Percentiles rank a stretch among this genome's conserved stretches.
phyloP scores from a whole-genome alignment of 2,888 invertebrate genomes.

The Amblyjoppa fuscipennis region DNA sequence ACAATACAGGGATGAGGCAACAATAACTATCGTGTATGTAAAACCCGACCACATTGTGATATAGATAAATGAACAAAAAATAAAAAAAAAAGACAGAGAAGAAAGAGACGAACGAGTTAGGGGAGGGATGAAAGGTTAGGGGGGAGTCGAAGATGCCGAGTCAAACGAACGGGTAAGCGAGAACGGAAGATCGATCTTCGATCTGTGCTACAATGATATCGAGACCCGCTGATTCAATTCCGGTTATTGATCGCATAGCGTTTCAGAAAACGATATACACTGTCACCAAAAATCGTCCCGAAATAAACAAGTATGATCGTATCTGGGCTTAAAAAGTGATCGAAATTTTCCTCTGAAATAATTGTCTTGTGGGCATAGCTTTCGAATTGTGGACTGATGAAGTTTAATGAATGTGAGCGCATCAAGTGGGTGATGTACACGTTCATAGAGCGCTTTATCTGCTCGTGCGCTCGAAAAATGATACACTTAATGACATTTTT shows the following conservation, averaged over 20 bases:
- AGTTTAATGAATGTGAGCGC: not conserved
- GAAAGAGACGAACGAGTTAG: constrained; percentile 58
- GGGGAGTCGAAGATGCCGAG: constrained; percentile 36
- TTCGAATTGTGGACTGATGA: not conserved
- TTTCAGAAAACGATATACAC: constrained; percentile 41
- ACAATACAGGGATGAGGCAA: constrained; percentile 85
- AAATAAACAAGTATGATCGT: constrained; percentile 2
- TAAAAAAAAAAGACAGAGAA: constrained; percentile 63
- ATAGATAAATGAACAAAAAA: constrained; percentile 67
- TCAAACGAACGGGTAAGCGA: constrained; percentile 26
- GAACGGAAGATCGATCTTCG: constrained; percentile 14
- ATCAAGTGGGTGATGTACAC: not conserved
- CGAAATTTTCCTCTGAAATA: not conserved
- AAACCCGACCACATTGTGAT: constrained; percentile 74
- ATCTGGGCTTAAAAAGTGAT: not conserved
- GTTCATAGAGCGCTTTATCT: not conserved
- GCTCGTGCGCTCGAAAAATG: not conserved
- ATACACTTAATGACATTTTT: not conserved
- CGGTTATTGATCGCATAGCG: constrained; percentile 53
- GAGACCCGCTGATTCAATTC: constrained; percentile 51
- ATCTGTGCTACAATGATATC: constrained; percentile 59
- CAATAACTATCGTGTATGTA: constrained; percentile 83
- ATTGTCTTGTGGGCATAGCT: not conserved
- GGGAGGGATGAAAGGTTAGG: constrained; percentile 28
- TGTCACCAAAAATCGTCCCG: not conserved